Base-by-base conservation (phyloP, 2,113 vertebrate species). In the Mesoclemmys tuberculata region DNA sequence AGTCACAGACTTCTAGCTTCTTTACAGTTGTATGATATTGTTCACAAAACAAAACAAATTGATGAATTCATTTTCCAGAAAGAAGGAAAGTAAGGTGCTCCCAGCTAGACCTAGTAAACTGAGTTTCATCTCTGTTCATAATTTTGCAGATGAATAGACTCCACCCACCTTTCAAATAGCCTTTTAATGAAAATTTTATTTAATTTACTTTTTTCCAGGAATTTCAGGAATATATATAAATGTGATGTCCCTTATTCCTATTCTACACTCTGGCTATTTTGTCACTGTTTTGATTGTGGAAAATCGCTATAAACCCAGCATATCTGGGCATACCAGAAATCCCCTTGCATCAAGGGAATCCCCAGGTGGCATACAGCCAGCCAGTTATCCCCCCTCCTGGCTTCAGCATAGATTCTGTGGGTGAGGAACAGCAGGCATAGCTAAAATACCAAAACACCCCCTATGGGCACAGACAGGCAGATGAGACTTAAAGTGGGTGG, bases 111-210 rank as follows among this genome's bases (percentile, higher is more conserved):
- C 88, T 89, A n/a, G 27, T 55, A 94, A 93, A 94, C 89, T 61
- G 71, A 91, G 88, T 71, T 55, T 75, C 38, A 68, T 7, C 48
- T 49, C 44, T 64, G 52, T 91, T 92, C 84, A 41, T 78, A 80
- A 91, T 94, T 93, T 88, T 93, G 75, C 22, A 79, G 88, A 77
- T 91, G 54, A 38, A 6, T 91, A 84, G 94, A 94, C 77, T 41
- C 29, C 51, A 4, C 79, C 93, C 68, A 79, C 68, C 82, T 90
- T 68, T 86, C 9, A 87, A 96, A 85, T 8, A 9, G 19, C 95
- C 91, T 46, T 71, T 41, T 24, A 71, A 84, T 41, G 80, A 90
- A 84, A 10, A 78, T 90, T 49, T 5, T 92, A 38, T 82, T 68
- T 74, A 51, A 0, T 1, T 5, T 61, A 54, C 46, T 94, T 93